phyloP scores from a whole-genome alignment of 1,140 invertebrate species.

The Drosophila santomea region DNA sequence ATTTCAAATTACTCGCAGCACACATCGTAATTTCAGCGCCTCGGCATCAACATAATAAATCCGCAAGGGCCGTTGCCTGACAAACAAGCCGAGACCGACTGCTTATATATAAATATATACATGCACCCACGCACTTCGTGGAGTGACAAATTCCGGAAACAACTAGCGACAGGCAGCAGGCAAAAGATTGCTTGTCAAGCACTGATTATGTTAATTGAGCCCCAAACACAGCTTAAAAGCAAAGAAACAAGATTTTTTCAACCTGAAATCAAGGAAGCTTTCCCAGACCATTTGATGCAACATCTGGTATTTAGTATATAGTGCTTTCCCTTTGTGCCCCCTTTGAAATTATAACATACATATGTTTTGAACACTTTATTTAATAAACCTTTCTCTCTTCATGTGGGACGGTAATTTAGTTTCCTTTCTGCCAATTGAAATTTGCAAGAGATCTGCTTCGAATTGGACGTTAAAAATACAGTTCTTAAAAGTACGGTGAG shows the following conservation, averaged over 20 bases:
- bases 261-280: no score
- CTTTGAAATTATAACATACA: no score
- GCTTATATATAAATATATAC: conserved; percentile 1
- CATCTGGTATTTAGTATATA: no score
- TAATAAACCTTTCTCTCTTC: not conserved
- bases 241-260: no score
- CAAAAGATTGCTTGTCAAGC: conserved; percentile 74
- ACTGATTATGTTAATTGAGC: conserved; percentile 72
- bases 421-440: not conserved
- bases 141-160: conserved; percentile 76
- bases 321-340: no score
- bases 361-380: not conserved
- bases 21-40: conserved; percentile 38
- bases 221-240: no score
- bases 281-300: no score
- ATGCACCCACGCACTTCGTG: conserved; percentile 12
- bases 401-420: not conserved
- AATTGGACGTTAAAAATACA: not conserved
- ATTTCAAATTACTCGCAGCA: conserved; percentile 79
- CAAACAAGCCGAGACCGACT: conserved; percentile 60
- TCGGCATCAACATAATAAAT: conserved; percentile 73
- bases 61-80: conserved; percentile 65
- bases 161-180: conserved; percentile 54
- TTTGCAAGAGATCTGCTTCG: not conserved
- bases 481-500: not conserved